These are phyloP conservation scores for Melanaphis sacchari DNA, from an alignment of 1,140 invertebrate species.

Conservation along the genomic window DNA sequence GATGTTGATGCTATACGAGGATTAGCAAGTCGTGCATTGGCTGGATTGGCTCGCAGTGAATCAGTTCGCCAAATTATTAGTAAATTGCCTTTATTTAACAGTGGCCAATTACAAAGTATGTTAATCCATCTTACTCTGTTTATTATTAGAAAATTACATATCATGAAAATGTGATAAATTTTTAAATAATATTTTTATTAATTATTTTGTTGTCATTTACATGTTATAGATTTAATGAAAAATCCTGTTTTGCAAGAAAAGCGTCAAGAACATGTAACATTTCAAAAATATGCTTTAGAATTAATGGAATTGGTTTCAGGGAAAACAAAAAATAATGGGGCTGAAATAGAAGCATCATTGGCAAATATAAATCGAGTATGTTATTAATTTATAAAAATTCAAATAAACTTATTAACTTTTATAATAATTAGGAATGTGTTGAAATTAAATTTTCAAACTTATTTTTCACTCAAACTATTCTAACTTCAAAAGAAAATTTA, in stretches of 20 bases:
- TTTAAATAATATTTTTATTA: neutral
- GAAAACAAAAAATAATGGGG: constrained; percentile 81
- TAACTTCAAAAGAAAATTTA: too few relatives aligned
- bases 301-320: constrained; percentile 91
- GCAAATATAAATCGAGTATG: constrained; percentile 82
- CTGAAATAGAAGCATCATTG: constrained; percentile 82
- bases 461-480: too few relatives aligned
- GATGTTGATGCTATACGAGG: constrained; percentile 94
- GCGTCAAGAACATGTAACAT: constrained; percentile 90
- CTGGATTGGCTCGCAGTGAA: constrained; percentile 89
- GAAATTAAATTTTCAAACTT: too few relatives aligned
- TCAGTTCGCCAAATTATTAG: constrained; percentile 94
- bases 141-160: too few relatives aligned
- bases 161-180: neutral
- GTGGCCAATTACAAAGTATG: constrained; percentile 87
- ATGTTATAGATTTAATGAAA: constrained; percentile 81
- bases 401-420: too few relatives aligned
- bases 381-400: constrained; percentile 34
- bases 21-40: constrained; percentile 88
- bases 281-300: constrained; percentile 93
- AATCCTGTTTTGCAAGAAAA: constrained; percentile 97
- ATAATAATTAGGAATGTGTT: too few relatives aligned
- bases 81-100: constrained; percentile 93
- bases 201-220: neutral
- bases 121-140: constrained; percentile 54